A percentile compares a stretch with the other conserved stretches of the same genome.
These are phyloP conservation scores for Pyxicephalus adspersus DNA, from an alignment of 2,113 vertebrate species.

Conservation along the genomic window DNA sequence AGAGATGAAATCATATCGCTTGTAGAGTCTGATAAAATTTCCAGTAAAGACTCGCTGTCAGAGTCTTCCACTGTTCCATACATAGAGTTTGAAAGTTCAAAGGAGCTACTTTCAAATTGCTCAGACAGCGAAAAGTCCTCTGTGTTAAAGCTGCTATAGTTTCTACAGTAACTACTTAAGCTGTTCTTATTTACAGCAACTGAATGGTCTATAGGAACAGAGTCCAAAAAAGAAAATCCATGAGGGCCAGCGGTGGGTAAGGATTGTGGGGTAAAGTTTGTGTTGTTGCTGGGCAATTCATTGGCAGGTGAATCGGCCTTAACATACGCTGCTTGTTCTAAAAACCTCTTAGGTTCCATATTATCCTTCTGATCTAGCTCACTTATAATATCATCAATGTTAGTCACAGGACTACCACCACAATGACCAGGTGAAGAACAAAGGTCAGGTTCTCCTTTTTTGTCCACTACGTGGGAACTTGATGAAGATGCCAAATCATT, in stretches of 20 bases:
- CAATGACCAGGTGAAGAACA: background rate
- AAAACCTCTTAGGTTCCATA: conserved; percentile 51
- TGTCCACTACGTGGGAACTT: conserved; percentile 27
- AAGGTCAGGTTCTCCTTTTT: conserved; percentile 35
- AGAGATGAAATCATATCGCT: background rate
- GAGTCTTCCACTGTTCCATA: conserved; percentile 78
- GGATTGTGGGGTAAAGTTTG: conserved; percentile 33
- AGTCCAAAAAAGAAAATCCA: conserved; percentile 71
- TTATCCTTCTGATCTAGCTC: conserved; percentile 50
- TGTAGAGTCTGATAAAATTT: conserved; percentile 55
- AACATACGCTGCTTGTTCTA: conserved; percentile 26
- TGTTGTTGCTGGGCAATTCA: conserved; percentile 52
- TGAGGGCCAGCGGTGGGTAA: conserved; percentile 57
- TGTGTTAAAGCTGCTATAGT: conserved; percentile 73
- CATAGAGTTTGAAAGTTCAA: conserved; percentile 70
- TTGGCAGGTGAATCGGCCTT: background rate
- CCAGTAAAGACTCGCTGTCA: conserved; percentile 73
- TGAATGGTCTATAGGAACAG: conserved; percentile 70
- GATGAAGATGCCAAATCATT: conserved; percentile 23
- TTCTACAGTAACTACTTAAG: conserved; percentile 83
- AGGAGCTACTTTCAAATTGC: conserved; percentile 55
- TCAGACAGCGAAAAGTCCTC: conserved; percentile 62
- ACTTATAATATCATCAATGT: conserved; percentile 70
- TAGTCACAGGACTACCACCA: conserved; percentile 62
- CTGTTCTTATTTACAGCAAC: conserved; percentile 78